Conservation (phyloP, 2,113 vertebrate genomes). For the Probosciger aterrimus region DNA sequence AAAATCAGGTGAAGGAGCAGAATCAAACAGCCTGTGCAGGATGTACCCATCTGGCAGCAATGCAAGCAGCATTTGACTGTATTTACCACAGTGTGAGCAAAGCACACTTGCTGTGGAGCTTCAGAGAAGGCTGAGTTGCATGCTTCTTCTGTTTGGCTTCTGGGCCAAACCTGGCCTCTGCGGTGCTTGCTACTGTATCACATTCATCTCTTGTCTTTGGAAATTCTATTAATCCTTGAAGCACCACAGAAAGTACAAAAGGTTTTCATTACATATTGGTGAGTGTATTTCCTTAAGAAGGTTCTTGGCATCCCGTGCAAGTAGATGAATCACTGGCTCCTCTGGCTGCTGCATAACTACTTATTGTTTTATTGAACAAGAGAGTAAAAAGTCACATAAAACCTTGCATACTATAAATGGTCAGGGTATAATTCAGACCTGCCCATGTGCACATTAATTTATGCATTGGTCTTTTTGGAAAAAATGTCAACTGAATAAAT, state of each 20-base stretch:
- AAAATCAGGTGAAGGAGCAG: neutral
- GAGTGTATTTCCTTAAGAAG: slow-evolving; percentile 70
- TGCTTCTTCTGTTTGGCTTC: too few relatives aligned
- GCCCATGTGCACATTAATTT: slow-evolving; percentile 70
- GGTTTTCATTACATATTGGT: slow-evolving; percentile 60
- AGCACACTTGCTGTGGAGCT: neutral
- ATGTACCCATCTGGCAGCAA: neutral
- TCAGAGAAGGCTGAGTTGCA: neutral
- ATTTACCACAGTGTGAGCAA: neutral
- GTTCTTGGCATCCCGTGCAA: slow-evolving; percentile 61
- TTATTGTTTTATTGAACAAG: slow-evolving; percentile 77
- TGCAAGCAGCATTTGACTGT: neutral
- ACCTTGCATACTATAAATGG: slow-evolving; percentile 65
- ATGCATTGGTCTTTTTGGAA: slow-evolving; percentile 57
- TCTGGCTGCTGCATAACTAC: slow-evolving; percentile 73
- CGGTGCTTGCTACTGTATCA: neutral
- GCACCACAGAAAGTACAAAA: slow-evolving; percentile 60
- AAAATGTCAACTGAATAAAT: slow-evolving; percentile 63
- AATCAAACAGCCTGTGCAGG: neutral
- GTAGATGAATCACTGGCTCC: slow-evolving; percentile 63
- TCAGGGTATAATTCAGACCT: slow-evolving; percentile 66
- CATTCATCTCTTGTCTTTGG: slow-evolving; percentile 35
- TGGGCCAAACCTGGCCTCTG: neutral
- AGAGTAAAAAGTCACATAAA: slow-evolving; percentile 76
- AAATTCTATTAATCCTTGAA: slow-evolving; percentile 60